Evolutionary conservation across 2,113 vertebrate species (phyloP).

Genomic region (Tricholaema leucomelas): DNA sequence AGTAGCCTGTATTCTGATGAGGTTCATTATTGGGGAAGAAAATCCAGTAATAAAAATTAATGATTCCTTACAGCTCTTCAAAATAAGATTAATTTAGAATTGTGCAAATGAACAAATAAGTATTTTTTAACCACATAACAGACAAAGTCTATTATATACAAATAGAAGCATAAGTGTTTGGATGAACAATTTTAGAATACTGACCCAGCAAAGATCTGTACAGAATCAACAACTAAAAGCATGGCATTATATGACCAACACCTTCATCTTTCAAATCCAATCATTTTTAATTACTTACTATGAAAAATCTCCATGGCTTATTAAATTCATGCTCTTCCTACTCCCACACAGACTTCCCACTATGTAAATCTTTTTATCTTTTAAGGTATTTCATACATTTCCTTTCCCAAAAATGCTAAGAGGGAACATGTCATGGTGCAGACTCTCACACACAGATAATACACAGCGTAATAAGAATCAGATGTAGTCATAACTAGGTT

Average conservation of each 20-base stretch:
- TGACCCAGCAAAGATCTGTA: background rate
- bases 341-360: background rate
- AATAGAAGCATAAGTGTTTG: background rate
- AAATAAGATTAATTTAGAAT: constrained; percentile 54
- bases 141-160: background rate
- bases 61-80: constrained; percentile 44
- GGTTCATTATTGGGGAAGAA: constrained; percentile 37
- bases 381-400: background rate
- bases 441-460: background rate
- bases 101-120: constrained; percentile 22
- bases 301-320: constrained; percentile 11
- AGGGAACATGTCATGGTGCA: background rate
- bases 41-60: constrained; percentile 56
- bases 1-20: constrained; percentile 67
- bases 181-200: background rate
- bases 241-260: background rate
- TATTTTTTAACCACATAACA: constrained; percentile 1
- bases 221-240: background rate
- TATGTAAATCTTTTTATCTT: background rate
- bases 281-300: constrained; percentile 23
- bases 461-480: background rate
- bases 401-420: background rate
- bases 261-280: background rate
- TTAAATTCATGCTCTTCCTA: background rate
- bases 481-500: background rate